A percentile compares a stretch with the other conserved stretches of the same genome.
These are phyloP conservation scores for Malthinus seriepunctatus DNA, from an alignment of 2,888 invertebrate genomes.

Conservation along the genomic window DNA sequence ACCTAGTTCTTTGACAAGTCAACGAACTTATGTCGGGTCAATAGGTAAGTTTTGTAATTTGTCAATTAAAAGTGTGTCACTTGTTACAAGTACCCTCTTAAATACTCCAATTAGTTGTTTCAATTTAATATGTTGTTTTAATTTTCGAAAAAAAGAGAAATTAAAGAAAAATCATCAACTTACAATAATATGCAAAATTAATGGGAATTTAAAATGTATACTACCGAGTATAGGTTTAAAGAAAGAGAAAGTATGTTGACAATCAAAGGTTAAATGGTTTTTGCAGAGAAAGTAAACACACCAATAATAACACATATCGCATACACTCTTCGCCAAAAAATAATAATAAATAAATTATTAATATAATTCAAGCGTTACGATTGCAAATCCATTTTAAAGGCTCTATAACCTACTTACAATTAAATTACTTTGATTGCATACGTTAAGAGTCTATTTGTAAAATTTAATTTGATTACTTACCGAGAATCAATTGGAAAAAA, in stretches of 20 bases:
- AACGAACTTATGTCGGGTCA: constrained; percentile 18
- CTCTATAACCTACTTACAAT: too few species aligned
- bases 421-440: too few species aligned
- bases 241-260: constrained; percentile 22
- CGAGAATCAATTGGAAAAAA: too few species aligned
- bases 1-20: background rate
- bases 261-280: constrained; percentile 13
- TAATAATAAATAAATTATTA: too few species aligned
- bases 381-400: too few species aligned
- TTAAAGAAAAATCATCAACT: background rate
- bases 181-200: background rate
- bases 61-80: constrained; percentile 11
- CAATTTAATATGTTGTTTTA: background rate
- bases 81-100: background rate
- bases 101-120: background rate
- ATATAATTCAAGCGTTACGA: background rate
- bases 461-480: too few species aligned
- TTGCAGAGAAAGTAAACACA: constrained; percentile 6
- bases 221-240: background rate
- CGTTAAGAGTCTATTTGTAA: too few species aligned
- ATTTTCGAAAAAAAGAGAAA: background rate
- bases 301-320: background rate
- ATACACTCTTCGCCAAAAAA: too few species aligned
- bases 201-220: background rate
- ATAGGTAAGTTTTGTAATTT: constrained; percentile 15